phyloP scores from a whole-genome alignment of 23 tunicate species.

The Diplosoma virens region DNA sequence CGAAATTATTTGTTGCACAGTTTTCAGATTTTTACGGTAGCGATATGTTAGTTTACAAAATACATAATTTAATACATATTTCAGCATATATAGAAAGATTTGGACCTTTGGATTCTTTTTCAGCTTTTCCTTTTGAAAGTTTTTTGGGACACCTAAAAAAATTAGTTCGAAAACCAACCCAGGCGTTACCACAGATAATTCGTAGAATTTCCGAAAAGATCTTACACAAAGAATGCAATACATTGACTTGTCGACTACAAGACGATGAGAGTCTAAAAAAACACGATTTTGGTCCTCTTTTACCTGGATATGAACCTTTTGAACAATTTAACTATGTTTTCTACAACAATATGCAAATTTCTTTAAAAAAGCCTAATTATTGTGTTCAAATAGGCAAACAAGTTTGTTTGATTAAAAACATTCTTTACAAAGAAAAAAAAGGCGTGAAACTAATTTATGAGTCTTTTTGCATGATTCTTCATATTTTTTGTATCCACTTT shows the following conservation, averaged over 20 bases:
- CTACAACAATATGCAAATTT: no score
- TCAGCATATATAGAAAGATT: slow-evolving; percentile 19
- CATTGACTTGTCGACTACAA: not conserved
- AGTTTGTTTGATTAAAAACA: not conserved
- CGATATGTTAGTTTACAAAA: slow-evolving; percentile 31
- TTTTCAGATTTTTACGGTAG: slow-evolving; percentile 15
- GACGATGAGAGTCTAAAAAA: not conserved
- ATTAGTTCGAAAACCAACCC: slow-evolving; percentile 30
- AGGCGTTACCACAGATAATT: slow-evolving; percentile 39
- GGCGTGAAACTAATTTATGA: not conserved
- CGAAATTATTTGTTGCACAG: slow-evolving; percentile 12
- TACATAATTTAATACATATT: slow-evolving; percentile 38
- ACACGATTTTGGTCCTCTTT: no score
- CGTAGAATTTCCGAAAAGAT: no score
- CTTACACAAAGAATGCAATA: not conserved
- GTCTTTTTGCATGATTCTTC: not conserved
- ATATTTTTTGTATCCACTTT: not conserved
- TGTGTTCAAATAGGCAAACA: not conserved
- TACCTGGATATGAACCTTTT: no score
- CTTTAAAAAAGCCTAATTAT: not conserved
- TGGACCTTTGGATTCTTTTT: slow-evolving; percentile 43
- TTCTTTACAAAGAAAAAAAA: not conserved
- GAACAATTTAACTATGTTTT: not conserved
- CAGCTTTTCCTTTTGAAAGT: slow-evolving; percentile 53
- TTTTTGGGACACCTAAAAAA: slow-evolving; percentile 26